These are phyloP conservation scores for Cairina moschata DNA, from an alignment of 2,113 vertebrate species.

Conservation along the genomic window DNA sequence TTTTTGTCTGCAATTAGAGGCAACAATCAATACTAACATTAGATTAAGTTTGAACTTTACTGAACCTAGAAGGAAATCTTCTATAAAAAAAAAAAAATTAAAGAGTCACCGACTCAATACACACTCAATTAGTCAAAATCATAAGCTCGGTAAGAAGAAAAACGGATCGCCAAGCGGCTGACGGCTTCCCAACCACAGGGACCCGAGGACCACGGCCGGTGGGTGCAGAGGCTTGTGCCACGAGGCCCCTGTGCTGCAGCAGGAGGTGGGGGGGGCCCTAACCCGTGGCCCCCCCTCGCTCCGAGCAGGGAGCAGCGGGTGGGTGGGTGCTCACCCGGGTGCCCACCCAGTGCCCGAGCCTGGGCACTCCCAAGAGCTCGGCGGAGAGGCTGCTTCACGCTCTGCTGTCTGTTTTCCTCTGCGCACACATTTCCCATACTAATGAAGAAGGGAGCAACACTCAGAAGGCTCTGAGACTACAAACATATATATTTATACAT, in stretches of 20 bases:
- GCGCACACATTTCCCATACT: not conserved
- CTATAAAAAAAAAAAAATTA: conserved; percentile 56
- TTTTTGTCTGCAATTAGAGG: conserved; percentile 46
- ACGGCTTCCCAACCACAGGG: rapidly evolving
- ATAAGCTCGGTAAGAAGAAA: not conserved
- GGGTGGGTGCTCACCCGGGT: not conserved
- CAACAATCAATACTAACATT: conserved; percentile 44
- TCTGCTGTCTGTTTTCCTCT: not conserved
- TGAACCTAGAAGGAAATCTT: conserved; percentile 62
- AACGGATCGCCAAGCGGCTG: rapidly evolving
- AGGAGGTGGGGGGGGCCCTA: too few species aligned
- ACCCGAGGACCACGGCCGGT: rapidly evolving
- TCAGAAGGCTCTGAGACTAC: not conserved
- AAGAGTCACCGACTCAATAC: conserved; percentile 12
- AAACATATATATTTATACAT: conserved; percentile 44
- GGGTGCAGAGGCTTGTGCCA: rapidly evolving
- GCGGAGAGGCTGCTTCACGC: not conserved
- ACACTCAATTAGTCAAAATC: conserved; percentile 59
- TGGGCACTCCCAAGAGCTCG: not conserved
- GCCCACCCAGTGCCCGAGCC: not conserved
- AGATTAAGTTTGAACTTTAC: conserved; percentile 64
- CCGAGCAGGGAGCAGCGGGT: too few species aligned
- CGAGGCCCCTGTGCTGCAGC: not conserved
- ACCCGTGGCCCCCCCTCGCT: too few species aligned
- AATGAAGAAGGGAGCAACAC: not conserved